Conservation (phyloP, 1,140 invertebrate species). For the Apis laboriosa region DNA sequence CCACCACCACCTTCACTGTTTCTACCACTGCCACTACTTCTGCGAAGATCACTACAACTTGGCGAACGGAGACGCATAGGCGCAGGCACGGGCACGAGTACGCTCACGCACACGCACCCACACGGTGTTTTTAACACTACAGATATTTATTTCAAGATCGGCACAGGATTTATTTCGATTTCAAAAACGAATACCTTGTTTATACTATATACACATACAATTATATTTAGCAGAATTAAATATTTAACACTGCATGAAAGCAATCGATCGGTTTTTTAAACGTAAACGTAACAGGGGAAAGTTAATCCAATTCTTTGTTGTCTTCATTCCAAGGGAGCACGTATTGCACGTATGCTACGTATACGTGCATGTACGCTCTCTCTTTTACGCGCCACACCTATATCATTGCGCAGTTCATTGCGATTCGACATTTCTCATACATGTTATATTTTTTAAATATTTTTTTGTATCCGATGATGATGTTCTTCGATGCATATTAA, state of each 20-base stretch:
- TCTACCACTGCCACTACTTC: conserved; percentile 28
- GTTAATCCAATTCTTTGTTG: conserved; percentile 29
- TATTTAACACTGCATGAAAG: not conserved
- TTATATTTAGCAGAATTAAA: not conserved
- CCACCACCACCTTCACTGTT: conserved; percentile 20
- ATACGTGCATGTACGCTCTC: conserved; percentile 45
- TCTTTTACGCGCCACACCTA: conserved; percentile 64
- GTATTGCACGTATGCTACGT: conserved; percentile 17
- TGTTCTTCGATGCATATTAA: conserved; percentile 4
- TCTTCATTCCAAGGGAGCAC: conserved; percentile 34
- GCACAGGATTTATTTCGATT: not conserved
- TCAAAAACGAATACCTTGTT: not conserved
- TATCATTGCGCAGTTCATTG: conserved; percentile 51
- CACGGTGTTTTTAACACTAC: not conserved
- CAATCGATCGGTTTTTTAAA: not conserved
- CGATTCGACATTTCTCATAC: conserved; percentile 35
- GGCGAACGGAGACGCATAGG: conserved; percentile 64
- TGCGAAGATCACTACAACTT: conserved; percentile 53
- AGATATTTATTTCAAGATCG: conserved; percentile 22
- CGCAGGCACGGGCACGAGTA: conserved; percentile 58
- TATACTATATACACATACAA: not conserved
- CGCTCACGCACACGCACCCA: conserved; percentile 28
- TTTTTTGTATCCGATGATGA: not conserved
- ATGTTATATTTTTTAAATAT: not conserved
- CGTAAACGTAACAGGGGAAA: conserved; percentile 12